These are phyloP conservation scores for Leptodactylus fuscus DNA, from an alignment of 2,113 vertebrate genomes.

Conservation along the genomic window DNA sequence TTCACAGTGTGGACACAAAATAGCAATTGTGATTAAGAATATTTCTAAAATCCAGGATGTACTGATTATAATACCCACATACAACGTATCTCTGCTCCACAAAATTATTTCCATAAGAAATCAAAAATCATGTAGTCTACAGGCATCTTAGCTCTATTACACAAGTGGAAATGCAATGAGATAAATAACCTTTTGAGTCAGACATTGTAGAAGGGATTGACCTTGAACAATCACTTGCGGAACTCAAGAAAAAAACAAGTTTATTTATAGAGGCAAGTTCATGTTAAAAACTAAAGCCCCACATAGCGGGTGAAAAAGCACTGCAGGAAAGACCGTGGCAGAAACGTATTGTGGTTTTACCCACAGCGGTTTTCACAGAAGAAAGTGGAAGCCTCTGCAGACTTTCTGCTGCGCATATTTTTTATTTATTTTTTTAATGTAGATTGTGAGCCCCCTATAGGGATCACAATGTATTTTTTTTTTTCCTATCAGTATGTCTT, in stretches of 20 bases:
- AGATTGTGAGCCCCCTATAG: too few species aligned
- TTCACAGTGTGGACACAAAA: neutral
- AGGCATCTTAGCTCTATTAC: neutral
- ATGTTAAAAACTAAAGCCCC: too few species aligned
- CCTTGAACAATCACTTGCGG: slow-evolving; percentile 5
- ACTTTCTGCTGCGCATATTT: too few species aligned
- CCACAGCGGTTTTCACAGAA: too few species aligned
- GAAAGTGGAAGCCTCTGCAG: too few species aligned
- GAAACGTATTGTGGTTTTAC: too few species aligned
- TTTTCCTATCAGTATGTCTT: too few species aligned
- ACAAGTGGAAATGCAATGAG: slow-evolving; percentile 3
- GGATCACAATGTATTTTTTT: too few species aligned
- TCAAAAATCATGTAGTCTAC: neutral
- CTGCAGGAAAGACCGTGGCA: too few species aligned
- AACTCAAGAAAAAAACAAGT: neutral
- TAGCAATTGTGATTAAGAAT: slow-evolving; percentile 21
- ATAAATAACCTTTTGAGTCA: neutral
- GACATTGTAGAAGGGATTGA: neutral
- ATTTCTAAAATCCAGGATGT: neutral
- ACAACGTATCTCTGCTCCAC: neutral
- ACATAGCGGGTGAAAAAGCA: too few species aligned
- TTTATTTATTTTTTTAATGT: too few species aligned
- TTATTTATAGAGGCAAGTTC: neutral
- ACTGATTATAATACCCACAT: slow-evolving; percentile 31
- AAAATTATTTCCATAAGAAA: slow-evolving; percentile 13